phyloP scores from a whole-genome alignment of 2,113 vertebrate genomes.

The Jacana jacana region DNA sequence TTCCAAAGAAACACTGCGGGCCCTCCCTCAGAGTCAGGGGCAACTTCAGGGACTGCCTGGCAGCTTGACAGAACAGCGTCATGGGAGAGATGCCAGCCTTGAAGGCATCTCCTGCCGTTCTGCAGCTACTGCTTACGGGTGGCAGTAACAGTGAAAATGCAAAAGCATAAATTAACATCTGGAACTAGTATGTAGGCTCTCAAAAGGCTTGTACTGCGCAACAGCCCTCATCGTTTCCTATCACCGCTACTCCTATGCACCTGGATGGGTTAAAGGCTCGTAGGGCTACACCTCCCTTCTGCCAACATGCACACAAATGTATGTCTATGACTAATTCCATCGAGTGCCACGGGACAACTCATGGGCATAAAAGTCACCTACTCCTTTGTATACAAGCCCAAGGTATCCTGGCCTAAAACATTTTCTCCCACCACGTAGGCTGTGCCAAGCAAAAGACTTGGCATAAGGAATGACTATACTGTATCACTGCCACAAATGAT shows the following conservation, averaged over 20 bases:
- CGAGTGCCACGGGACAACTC: neutral
- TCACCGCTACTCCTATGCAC: accelerated
- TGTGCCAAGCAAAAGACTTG: neutral
- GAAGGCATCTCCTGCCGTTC: neutral
- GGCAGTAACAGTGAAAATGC: neutral
- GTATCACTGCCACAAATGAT: neutral
- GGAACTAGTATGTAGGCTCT: neutral
- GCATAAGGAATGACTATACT: neutral
- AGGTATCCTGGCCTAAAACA: neutral
- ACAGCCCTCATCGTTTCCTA: neutral
- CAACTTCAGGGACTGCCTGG: neutral
- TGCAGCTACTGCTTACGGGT: neutral
- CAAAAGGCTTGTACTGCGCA: neutral
- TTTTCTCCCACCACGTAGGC: neutral
- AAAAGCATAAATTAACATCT: neutral
- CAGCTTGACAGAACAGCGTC: neutral
- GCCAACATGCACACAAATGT: neutral
- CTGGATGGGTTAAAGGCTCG: neutral
- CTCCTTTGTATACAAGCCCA: neutral
- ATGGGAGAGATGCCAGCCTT: neutral
- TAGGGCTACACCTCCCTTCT: neutral
- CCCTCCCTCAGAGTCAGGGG: accelerated
- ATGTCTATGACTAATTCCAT: neutral
- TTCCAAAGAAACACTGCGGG: neutral
- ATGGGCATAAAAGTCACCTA: neutral